These are phyloP conservation scores for Barypeithes pellucidus DNA, from an alignment of 2,888 invertebrate species.

Conservation along the genomic window DNA sequence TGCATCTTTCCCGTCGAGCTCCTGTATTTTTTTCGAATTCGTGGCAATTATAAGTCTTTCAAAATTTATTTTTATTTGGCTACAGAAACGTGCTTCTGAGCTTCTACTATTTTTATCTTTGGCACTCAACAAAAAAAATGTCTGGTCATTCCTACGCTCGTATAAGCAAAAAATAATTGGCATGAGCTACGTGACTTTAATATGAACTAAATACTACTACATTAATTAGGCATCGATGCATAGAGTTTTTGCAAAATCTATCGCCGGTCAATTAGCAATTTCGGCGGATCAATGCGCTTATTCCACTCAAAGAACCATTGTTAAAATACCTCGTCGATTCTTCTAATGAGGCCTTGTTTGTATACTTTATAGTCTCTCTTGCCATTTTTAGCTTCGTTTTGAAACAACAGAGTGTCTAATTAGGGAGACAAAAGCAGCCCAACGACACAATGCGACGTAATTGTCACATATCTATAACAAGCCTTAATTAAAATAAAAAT, in stretches of 20 bases:
- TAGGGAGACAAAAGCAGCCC: constrained; percentile 67
- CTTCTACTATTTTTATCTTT: background rate
- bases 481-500: constrained; percentile 65
- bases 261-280: constrained; percentile 51
- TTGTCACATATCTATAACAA: constrained; percentile 68
- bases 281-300: constrained; percentile 47
- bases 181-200: constrained; percentile 39
- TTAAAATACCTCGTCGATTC: constrained; percentile 66
- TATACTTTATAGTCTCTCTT: constrained; percentile 68
- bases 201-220: constrained; percentile 18
- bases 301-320: constrained; percentile 61
- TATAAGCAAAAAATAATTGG: constrained; percentile 34
- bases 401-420: constrained; percentile 62
- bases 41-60: too few species aligned
- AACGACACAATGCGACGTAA: constrained; percentile 66
- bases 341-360: constrained; percentile 69
- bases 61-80: too few species aligned
- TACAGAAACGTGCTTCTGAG: background rate
- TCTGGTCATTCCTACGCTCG: background rate
- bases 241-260: constrained; percentile 42
- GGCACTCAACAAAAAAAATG: background rate
- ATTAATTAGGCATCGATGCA: constrained; percentile 45
- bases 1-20: too few species aligned
- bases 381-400: constrained; percentile 65
- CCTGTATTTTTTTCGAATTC: too few species aligned